phyloP scores from a whole-genome alignment of 2,888 invertebrate genomes.

The Cheilosia urbana region DNA sequence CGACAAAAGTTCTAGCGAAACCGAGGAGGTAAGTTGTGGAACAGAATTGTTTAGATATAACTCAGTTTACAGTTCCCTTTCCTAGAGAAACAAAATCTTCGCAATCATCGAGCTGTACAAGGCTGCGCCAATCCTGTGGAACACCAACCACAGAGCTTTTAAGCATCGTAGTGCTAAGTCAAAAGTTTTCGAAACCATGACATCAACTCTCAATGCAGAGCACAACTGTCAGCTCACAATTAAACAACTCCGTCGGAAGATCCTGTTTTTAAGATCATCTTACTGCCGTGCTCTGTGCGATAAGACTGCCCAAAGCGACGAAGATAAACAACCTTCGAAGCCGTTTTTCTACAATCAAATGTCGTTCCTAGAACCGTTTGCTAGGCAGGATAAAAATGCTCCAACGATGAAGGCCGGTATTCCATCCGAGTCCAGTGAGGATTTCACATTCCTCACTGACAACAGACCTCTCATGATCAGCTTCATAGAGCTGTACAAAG shows the following conservation, averaged over 20 bases:
- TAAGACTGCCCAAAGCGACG: too few species aligned
- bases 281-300: background rate
- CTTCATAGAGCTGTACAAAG: conserved; percentile 55
- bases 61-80: background rate
- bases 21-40: too few species aligned
- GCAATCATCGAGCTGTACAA: background rate
- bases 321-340: background rate
- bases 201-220: background rate
- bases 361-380: conserved; percentile 52
- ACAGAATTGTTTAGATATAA: too few species aligned
- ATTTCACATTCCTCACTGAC: conserved; percentile 43
- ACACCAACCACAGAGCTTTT: background rate
- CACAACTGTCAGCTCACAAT: background rate
- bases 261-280: background rate
- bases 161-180: background rate
- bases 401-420: background rate
- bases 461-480: conserved; percentile 43
- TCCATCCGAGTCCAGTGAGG: background rate
- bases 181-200: background rate
- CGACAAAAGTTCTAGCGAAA: too few species aligned
- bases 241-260: background rate
- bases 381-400: background rate
- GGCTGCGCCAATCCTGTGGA: background rate
- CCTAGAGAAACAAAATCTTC: background rate
- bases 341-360: conserved; percentile 42